Conservation (phyloP, 2,113 vertebrate species). For the Paramisgurnus dabryanus region DNA sequence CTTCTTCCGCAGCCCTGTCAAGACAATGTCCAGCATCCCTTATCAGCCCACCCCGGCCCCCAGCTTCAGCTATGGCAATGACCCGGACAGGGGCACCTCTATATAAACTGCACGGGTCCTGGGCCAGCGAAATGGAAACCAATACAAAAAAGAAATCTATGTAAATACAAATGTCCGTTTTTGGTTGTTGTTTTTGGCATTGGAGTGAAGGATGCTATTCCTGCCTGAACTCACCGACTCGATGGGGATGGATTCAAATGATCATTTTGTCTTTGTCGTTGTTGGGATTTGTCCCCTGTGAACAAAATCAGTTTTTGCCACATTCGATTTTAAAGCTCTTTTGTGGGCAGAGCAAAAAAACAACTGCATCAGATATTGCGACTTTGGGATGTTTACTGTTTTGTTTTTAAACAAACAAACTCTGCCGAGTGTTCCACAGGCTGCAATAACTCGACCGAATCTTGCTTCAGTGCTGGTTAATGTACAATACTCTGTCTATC, state of each 20-base stretch:
- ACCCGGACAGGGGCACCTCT: conserved; percentile 98
- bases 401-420: conserved; percentile 24
- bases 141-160: conserved; percentile 60
- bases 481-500: conserved; percentile 49
- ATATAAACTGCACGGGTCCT: conserved; percentile 72
- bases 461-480: conserved; percentile 68
- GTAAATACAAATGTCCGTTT: conserved; percentile 73
- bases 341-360: conserved; percentile 24
- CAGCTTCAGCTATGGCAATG: conserved; percentile 95
- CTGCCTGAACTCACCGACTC: conserved; percentile 55
- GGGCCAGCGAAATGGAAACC: conserved; percentile 37
- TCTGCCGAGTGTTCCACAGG: conserved; percentile 44
- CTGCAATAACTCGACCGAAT: conserved; percentile 79
- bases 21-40: conserved; percentile 99
- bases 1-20: conserved; percentile 98
- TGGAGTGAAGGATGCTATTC: conserved; percentile 50
- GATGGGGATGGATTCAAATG: conserved; percentile 67
- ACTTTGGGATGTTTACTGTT: conserved; percentile 44
- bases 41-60: conserved; percentile 97
- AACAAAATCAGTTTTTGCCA: conserved; percentile 64
- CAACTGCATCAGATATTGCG: conserved; percentile 13
- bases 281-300: conserved; percentile 66
- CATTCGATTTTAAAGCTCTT: conserved; percentile 45
- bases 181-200: conserved; percentile 56
- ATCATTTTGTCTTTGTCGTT: conserved; percentile 73